These are phyloP conservation scores for Patella depressa DNA, from an alignment of 2,888 invertebrate species.

Conservation along the genomic window DNA sequence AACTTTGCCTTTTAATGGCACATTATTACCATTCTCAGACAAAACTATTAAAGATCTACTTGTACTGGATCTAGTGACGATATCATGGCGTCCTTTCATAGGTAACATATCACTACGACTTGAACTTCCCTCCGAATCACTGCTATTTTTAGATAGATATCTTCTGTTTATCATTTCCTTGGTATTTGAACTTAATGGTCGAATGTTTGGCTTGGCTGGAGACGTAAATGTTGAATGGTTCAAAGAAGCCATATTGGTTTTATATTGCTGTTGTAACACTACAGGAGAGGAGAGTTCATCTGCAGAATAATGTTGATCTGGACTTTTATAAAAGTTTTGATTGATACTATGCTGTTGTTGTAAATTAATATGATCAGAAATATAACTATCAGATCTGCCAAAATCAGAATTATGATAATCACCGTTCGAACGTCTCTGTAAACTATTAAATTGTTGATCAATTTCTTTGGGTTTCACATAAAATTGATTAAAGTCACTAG, in stretches of 20 bases:
- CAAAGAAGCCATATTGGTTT: not conserved
- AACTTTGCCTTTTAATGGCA: slow-evolving; percentile 36
- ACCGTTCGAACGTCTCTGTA: no score
- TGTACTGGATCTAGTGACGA: not conserved
- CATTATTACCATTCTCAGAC: not conserved
- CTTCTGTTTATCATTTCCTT: not conserved
- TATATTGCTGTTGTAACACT: no score
- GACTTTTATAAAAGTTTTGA: no score
- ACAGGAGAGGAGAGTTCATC: no score
- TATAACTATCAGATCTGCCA: no score
- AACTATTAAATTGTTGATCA: no score
- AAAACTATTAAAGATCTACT: not conserved
- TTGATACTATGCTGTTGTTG: no score
- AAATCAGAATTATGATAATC: no score
- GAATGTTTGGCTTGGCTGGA: not conserved
- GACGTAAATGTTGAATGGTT: not conserved
- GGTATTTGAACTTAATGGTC: not conserved
- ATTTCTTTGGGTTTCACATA: no score
- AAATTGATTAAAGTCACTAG: no score
- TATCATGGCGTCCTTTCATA: not conserved
- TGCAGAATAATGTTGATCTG: no score
- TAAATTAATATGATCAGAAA: no score
- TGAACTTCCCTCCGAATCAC: not conserved
- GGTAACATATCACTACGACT: not conserved
- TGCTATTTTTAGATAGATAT: not conserved